Percentiles rank a stretch among this genome's conserved stretches.
Conservation (phyloP, 2,797 vertebrate genomes). For the Podarcis siculus region DNA sequence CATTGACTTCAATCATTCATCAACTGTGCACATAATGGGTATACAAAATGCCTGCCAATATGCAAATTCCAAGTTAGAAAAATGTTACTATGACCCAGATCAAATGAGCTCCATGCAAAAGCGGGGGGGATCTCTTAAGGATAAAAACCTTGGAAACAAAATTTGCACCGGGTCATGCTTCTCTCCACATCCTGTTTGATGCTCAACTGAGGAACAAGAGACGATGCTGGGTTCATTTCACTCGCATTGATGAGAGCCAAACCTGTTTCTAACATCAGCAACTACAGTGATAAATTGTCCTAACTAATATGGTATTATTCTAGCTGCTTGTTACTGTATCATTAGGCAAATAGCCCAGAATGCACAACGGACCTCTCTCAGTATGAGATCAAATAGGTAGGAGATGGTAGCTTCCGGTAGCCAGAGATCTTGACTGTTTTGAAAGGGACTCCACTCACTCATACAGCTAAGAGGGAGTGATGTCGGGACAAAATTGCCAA, state of each 20-base stretch:
- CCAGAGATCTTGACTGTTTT: background rate
- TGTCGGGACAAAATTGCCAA: background rate
- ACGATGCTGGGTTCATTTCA: constrained; percentile 20
- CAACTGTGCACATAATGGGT: background rate
- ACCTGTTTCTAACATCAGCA: background rate
- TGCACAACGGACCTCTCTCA: background rate
- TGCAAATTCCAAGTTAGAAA: constrained; percentile 15
- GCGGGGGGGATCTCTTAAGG: background rate
- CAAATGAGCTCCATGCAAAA: background rate
- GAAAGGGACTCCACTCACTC: background rate
- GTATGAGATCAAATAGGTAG: background rate
- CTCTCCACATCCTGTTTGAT: background rate
- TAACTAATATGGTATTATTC: background rate
- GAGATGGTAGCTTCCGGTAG: background rate
- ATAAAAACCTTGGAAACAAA: background rate
- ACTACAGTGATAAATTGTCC: background rate
- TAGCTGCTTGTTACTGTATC: background rate
- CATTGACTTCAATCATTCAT: background rate
- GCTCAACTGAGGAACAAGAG: background rate
- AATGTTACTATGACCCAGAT: background rate
- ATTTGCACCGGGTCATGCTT: background rate
- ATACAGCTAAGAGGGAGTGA: background rate
- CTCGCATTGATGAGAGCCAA: background rate
- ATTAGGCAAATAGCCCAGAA: background rate
- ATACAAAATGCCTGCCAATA: background rate